Base-by-base conservation (phyloP, 1,140 invertebrate species). In the Cylas formicarius region DNA sequence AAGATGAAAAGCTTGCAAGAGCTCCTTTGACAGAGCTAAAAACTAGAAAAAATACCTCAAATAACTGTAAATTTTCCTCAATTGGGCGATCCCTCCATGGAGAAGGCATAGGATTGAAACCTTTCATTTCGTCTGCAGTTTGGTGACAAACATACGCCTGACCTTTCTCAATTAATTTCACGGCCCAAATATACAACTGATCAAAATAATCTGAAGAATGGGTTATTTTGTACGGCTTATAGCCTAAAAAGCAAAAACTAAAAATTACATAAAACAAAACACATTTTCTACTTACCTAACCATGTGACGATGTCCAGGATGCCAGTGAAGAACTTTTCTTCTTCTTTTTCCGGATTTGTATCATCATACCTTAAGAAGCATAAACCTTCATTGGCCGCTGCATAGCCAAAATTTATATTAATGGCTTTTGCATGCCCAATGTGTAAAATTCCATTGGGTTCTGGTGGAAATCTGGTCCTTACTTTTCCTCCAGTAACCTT, bases 381-480 rank as follows among this genome's bases (percentile, higher is more conserved):
- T 14, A 85, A 63, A 1, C 97, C 97, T 63, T 82, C 73, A 58
- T 91, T 75, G 16, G 84, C 86, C 56, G 82, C 84, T 11, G 97
- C 97, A 78, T 96, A 98, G 35, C 95, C 96, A 78, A 99, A 99
- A 72, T 99, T 98, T 19, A 99, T 99, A 67, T 99, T 99, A 49
- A 99, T 99, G 9, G 97, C 96, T 72, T 99, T 99, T 3, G 96
- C 97, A 74, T 99, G 97, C 0, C 97, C 96, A 60, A 99, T 96
- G 62, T 99, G 97, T 3, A 99, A 73, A 70, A 99, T 97, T 21
- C 97, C 97, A 77, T 99, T 99, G 2, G 97, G 97, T 69, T 99
- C 97, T 7, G 97, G 97, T 16, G 97, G 97, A 71, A 99, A 99
- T 62, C 97, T 74, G 0, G 96, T 98, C 29, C 82, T 71, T 6